These are phyloP conservation scores for Andricus grossulariae DNA, from an alignment of 1,140 invertebrate species.

Conservation along the genomic window DNA sequence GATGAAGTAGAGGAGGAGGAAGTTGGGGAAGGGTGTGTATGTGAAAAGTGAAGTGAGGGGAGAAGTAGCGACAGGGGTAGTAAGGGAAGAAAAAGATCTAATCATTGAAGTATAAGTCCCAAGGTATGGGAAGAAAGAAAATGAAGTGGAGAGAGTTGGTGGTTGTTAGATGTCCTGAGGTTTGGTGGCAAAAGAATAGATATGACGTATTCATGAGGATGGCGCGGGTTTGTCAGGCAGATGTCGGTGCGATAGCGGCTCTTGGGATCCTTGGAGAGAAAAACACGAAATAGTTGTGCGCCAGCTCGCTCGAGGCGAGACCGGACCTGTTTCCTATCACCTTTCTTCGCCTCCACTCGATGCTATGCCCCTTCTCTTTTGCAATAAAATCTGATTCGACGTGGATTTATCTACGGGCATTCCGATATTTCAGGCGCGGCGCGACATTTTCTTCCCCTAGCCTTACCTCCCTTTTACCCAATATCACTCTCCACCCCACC, in stretches of 20 bases:
- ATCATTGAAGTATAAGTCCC: neutral
- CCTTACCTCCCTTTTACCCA: constrained; percentile 40
- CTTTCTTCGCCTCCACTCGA: constrained; percentile 64
- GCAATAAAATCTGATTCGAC: constrained; percentile 73
- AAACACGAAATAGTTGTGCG: constrained; percentile 72
- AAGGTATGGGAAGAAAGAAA: neutral
- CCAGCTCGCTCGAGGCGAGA: constrained; percentile 69
- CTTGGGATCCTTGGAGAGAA: constrained; percentile 61
- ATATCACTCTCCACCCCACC: constrained; percentile 33
- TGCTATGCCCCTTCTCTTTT: constrained; percentile 46
- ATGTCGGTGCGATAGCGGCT: constrained; percentile 66
- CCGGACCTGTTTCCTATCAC: constrained; percentile 74
- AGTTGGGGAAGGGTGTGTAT: no score
- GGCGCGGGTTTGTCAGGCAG: constrained; percentile 64
- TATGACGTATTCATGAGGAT: constrained; percentile 72
- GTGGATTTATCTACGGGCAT: constrained; percentile 71
- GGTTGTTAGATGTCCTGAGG: neutral
- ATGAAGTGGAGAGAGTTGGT: neutral
- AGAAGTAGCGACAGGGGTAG: no score
- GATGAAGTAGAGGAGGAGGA: no score
- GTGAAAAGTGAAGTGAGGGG: no score
- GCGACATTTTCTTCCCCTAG: constrained; percentile 48
- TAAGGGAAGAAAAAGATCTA: no score
- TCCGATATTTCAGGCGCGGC: constrained; percentile 60
- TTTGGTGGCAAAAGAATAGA: constrained; percentile 40